A percentile compares a stretch with the other conserved stretches of the same genome.
phyloP scores from a whole-genome alignment of 2,113 vertebrate genomes.

The Callithrix jacchus region DNA sequence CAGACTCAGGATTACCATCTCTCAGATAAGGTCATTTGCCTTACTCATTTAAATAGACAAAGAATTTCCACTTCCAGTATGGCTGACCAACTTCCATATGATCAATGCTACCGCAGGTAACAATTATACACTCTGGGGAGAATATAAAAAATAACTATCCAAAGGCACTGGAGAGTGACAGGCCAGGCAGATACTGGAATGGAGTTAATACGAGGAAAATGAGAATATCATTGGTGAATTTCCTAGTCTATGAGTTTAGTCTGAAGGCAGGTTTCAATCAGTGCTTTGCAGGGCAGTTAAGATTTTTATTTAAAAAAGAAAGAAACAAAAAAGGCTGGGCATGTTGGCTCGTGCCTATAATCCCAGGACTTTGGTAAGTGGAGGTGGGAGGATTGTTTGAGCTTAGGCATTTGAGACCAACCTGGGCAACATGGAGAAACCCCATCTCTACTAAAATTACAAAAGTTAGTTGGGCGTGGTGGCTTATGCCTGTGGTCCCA shows the following conservation, averaged over 20 bases:
- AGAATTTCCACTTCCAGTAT: neutral
- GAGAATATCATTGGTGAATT: neutral
- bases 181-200: neutral
- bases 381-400: too few species aligned
- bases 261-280: neutral
- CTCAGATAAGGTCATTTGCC: neutral
- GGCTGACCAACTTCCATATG: neutral
- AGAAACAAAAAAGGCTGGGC: too few species aligned
- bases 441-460: too few species aligned
- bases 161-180: neutral
- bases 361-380: too few species aligned
- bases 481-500: too few species aligned
- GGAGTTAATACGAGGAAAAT: neutral
- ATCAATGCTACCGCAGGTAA: neutral
- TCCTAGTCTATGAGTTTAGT: neutral
- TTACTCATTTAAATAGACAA: neutral
- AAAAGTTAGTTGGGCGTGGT: too few species aligned
- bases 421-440: too few species aligned
- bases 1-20: neutral
- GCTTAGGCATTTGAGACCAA: too few species aligned
- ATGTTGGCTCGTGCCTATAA: too few species aligned
- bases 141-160: neutral
- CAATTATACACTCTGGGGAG: neutral
- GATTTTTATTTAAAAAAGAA: neutral
- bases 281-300: neutral